These are phyloP conservation scores for Oncopodura yosiiana DNA, from an alignment of 1,140 invertebrate species.

Conservation along the genomic window DNA sequence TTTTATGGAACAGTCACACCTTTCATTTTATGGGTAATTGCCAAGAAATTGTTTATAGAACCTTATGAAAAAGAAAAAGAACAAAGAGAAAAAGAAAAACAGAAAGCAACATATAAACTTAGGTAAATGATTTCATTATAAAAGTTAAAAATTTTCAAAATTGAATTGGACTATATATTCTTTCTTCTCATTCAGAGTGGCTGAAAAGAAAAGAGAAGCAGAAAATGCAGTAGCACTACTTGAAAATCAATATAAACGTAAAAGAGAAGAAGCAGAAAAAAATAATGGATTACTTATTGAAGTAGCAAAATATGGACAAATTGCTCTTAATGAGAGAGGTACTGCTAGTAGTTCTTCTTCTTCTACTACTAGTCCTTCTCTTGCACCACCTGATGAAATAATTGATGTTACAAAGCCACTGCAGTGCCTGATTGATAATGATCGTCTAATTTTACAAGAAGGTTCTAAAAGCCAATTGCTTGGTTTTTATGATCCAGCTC, in stretches of 20 bases:
- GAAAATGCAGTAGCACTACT: conserved; percentile 76
- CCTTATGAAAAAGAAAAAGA: conserved; percentile 70
- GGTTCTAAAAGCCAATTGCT: conserved; percentile 81
- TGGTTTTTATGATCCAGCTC: conserved; percentile 92
- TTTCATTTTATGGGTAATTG: conserved; percentile 61
- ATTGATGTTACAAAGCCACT: conserved; percentile 87
- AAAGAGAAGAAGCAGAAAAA: conserved; percentile 62
- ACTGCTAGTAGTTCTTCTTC: conserved; percentile 38
- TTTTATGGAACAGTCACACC: conserved; percentile 88
- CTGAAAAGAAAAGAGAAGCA: conserved; percentile 71
- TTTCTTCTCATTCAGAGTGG: conserved; percentile 50
- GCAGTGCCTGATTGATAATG: conserved; percentile 87
- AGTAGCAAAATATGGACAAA: conserved; percentile 65
- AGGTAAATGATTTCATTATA: conserved; percentile 39
- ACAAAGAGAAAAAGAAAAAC: conserved; percentile 61
- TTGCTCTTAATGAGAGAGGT: conserved; percentile 35
- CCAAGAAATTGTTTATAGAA: conserved; percentile 78
- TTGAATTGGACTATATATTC: conserved; percentile 6
- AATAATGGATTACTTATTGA: conserved; percentile 74
- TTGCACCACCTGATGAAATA: conserved; percentile 50
- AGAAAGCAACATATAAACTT: conserved; percentile 60
- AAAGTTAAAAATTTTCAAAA: not conserved
- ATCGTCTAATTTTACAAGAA: conserved; percentile 71
- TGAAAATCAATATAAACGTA: conserved; percentile 67
- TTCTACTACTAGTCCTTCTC: too few species aligned